Base-by-base conservation (phyloP, 2,113 vertebrate species). In the Chlamydotis undulata region DNA sequence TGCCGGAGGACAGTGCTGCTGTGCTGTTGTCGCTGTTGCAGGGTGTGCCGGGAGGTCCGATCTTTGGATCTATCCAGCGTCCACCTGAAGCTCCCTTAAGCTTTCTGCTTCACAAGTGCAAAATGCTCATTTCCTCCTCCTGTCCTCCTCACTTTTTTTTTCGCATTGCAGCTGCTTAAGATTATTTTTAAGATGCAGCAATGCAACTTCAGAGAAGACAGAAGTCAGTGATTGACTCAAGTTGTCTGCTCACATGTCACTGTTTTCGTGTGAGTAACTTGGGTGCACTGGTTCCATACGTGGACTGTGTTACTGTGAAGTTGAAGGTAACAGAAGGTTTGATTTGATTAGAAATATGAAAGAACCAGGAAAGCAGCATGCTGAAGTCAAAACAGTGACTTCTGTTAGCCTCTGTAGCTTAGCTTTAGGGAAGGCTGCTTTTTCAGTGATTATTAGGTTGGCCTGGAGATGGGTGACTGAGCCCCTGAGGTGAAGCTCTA, bases 261-360 rank as follows among this genome's bases (percentile, higher is more conserved):
- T 3, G 4, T 63, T 1, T 18, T 89, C 13, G 10, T 17, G n/a
- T 15, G n/a, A 68, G 22, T 50, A 55, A 61, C 16, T 80, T 6
- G 41, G 1, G 0, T 1, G 3, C 5, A 10, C 52, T 87, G 24
- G 14, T 65, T 14, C 33, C 74, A 33, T 4, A 2, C 3, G 0
- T 1, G 25, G 33, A 9, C 17, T 15, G 43, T 31, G 41, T 39
- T 63, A 14, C 53, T 52, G 7, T 28, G 28, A 31, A 31, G 28
- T 6, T 55, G 6, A 31, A 50, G 31, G 5, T 37, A 18, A 26
- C 15, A 21, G n/a, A n/a, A 50, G 22, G 31, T 41, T 39, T 55
- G 4, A 29, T 61, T 61, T 49, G 14, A 11, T 52, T 8, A 39
- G 35, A 45, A 41, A 26, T 31, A 23, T 2, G 2, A 7, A 45